Evolutionary conservation across 1,140 invertebrate species (phyloP), one percentile per base, ranked within the genome.

Genomic region (Heliconius melpomene): DNA sequence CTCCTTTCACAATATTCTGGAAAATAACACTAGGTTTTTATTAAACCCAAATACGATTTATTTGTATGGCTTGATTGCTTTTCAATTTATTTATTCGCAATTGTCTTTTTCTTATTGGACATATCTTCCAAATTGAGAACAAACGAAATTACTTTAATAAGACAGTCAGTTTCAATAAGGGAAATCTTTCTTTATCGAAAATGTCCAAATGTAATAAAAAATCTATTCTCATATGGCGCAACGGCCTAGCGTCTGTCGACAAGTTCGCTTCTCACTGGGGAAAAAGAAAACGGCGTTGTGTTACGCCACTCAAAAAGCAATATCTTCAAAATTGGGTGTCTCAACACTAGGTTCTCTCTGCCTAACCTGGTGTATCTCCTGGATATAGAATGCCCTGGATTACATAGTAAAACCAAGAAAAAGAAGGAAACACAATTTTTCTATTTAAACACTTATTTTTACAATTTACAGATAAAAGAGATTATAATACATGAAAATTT

Each of bases 401-500:
- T 40, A 5, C 11, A 32, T 3, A 3, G 29, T 32, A 32, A 32
- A 32, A 32, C 3, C 32, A 32, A 0, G 3, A 46, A 46, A 46
- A 46, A 16, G 11, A 16, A 46, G 11, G 13, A 13, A 13, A 13
- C 11, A 46, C 13, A 46, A 7, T 46, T 5, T 46, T 1, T 46
- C 9, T 46, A 46, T 5, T 46, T 46, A 46, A 46, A 46, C 40
- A 46, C 1, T 46, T 46, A 5, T 46, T 46, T 40, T 70, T 46
- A 38, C 32, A 29, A 66, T 83, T 86, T 90, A 23, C 86, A 93
- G 91, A 77, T 93, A 78, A 83, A 83, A 66, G 32, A 80, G 8
- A 75, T 91, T 11, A 82, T 86, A 23, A 29, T 86, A 20, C 89
- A 93, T 38, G 85, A 87, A 36, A 86, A 89, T 23, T 91, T 87